Evolutionary conservation across 2,888 invertebrate species (phyloP).

Genomic region (Sesia apiformis): DNA sequence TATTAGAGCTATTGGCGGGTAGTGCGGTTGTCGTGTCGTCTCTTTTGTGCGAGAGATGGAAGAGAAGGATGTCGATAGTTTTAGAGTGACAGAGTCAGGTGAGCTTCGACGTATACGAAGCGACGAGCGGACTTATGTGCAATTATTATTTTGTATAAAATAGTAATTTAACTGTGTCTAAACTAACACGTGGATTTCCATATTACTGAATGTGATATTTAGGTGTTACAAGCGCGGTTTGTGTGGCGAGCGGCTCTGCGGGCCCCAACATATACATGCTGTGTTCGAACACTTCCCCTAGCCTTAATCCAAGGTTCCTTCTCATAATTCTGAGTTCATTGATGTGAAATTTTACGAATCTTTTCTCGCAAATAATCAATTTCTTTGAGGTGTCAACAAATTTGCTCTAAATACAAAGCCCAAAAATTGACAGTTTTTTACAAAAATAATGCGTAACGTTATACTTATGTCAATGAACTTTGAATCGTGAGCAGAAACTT

Average conservation of each 20-base stretch:
- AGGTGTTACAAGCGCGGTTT: slow-evolving; percentile 71
- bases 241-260: slow-evolving; percentile 32
- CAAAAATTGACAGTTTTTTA: no score
- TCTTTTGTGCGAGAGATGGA: slow-evolving; percentile 28
- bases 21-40: slow-evolving; percentile 46
- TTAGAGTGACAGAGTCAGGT: slow-evolving; percentile 26
- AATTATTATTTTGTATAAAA: slow-evolving; percentile 75
- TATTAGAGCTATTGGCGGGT: slow-evolving; percentile 61
- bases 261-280: no score
- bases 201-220: slow-evolving; percentile 76
- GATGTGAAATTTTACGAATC: no score
- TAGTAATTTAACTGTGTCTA: slow-evolving; percentile 71
- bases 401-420: no score
- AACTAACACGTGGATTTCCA: slow-evolving; percentile 73
- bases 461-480: no score
- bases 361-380: no score
- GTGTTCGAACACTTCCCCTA: no score
- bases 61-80: slow-evolving; percentile 23
- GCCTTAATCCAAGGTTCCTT: no score
- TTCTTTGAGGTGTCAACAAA: background rate
- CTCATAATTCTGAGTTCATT: no score
- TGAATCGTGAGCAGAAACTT: no score
- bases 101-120: slow-evolving; percentile 44
- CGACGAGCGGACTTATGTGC: slow-evolving; percentile 70
- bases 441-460: no score